Evolutionary conservation across 2,797 vertebrate species (phyloP), one percentile per base, ranked within the genome.

Genomic region (Pyrocephalus nanus): DNA sequence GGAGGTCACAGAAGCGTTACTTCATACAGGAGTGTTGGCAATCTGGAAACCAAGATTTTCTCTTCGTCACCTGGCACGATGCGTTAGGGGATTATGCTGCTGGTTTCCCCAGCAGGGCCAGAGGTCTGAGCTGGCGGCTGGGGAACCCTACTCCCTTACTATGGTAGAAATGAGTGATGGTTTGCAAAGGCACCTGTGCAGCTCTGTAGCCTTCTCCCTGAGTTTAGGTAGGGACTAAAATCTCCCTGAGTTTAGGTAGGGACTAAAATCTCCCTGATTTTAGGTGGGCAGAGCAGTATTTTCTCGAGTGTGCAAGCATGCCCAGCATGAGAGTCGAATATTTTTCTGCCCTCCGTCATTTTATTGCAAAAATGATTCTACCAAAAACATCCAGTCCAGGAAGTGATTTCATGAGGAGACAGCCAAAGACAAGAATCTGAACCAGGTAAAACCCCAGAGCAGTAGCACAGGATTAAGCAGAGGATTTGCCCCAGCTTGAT

Each of bases 401-500:
- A 65, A 74, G 65, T 34, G 43, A 89, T 64, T 89, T 89, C 23
- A 38, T 26, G 64, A 77, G 27, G 61, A 83, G 86, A 65, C 19
- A 79, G 40, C 15, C 26, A 57, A 75, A 88, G 34, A 45, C 1
- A 8, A 71, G 50, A 45, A 71, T 45, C 50, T 38, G 34, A 93
- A 65, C 53, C 8, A 80, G 42, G 19, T 72, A 93, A 65, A 93
- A 34, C 12, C 25, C 55, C 64, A 64, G 23, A 62, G 76, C 58
- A 65, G 50, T 71, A 93, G 51, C 16, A 62, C 36, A 62, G 32
- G 36, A 66, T 74, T 82, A 79, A 79, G 51, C n/a, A 61, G 9
- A 66, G 66, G 54, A 75, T 90, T 92, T 92, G n/a, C 25, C 51
- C 60, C 40, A 93, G 20, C 60, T 89, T 90, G 69, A 83, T 27